A percentile compares a stretch with the other conserved stretches of the same genome.
Conservation (phyloP, 2,888 invertebrate species). For the Caenorhabditis becei region DNA sequence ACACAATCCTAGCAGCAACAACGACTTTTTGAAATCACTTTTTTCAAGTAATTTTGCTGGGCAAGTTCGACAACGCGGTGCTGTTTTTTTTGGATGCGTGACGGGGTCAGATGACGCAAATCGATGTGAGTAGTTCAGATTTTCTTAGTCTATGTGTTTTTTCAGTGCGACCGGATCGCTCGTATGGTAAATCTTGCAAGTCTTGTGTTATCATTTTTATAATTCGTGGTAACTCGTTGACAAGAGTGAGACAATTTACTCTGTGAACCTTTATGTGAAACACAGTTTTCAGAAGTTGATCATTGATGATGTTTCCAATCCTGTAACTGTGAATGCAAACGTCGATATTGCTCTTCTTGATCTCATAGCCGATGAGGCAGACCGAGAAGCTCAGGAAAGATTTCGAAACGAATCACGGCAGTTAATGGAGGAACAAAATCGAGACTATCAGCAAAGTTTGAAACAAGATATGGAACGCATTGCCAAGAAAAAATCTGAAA, state of each 20-base stretch:
- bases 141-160: not conserved
- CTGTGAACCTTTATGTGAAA: not conserved
- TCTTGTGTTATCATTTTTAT: conserved; percentile 33
- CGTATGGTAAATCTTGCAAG: conserved; percentile 21
- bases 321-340: conserved; percentile 24
- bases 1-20: conserved; percentile 32
- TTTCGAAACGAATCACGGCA: conserved; percentile 28
- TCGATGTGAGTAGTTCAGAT: conserved; percentile 24
- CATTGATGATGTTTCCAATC: conserved; percentile 27
- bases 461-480: conserved; percentile 47
- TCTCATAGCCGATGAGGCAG: conserved; percentile 46
- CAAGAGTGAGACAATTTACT: conserved; percentile 12
- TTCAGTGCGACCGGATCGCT: conserved; percentile 51
- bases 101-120: conserved; percentile 36
- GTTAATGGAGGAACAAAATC: conserved; percentile 59
- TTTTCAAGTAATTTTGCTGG: conserved; percentile 31
- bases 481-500: conserved; percentile 22
- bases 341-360: conserved; percentile 34
- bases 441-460: conserved; percentile 52
- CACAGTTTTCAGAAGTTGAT: conserved; percentile 33
- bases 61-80: conserved; percentile 19
- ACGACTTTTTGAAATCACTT: conserved; percentile 25
- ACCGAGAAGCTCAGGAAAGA: conserved; percentile 20
- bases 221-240: conserved; percentile 39
- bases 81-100: conserved; percentile 46